Conservation (phyloP, 92 coral and sea anemone genomes). For the Siderastrea radians region DNA sequence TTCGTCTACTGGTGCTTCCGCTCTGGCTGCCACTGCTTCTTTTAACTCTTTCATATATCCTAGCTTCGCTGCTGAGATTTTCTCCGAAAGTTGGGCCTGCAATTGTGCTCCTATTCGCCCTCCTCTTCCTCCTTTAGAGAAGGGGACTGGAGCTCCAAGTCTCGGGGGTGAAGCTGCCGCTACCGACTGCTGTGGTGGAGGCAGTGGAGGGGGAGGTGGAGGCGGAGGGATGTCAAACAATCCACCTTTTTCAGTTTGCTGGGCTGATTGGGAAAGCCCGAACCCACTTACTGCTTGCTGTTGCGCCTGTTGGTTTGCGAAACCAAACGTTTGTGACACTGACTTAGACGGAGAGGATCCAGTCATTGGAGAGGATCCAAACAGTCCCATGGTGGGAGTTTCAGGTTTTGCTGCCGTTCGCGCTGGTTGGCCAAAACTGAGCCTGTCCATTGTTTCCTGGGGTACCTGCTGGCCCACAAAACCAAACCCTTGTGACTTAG, state of each 20-base stretch:
- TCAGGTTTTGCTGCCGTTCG: neutral
- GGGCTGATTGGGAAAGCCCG: neutral
- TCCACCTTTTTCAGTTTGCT: neutral
- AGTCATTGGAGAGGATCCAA: neutral
- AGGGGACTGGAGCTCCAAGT: neutral
- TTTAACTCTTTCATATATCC: too few species aligned
- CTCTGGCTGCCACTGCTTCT: neutral
- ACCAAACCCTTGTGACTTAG: neutral
- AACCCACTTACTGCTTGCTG: neutral
- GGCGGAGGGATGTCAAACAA: neutral
- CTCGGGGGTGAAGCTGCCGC: neutral
- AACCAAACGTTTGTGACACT: too few species aligned
- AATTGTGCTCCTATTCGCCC: neutral
- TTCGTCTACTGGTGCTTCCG: neutral
- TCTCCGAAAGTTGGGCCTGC: too few species aligned
- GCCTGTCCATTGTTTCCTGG: too few species aligned
- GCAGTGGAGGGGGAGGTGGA: constrained; percentile 10
- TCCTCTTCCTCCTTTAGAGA: neutral
- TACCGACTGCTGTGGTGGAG: neutral
- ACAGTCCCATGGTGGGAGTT: neutral
- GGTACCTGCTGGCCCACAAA: neutral
- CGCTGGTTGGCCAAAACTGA: neutral
- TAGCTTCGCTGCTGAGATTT: too few species aligned
- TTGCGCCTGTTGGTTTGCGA: neutral
- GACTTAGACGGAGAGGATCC: neutral